These are phyloP conservation scores for Axea sp. DNA, from an alignment of 2,888 invertebrate genomes.

Conservation along the genomic window DNA sequence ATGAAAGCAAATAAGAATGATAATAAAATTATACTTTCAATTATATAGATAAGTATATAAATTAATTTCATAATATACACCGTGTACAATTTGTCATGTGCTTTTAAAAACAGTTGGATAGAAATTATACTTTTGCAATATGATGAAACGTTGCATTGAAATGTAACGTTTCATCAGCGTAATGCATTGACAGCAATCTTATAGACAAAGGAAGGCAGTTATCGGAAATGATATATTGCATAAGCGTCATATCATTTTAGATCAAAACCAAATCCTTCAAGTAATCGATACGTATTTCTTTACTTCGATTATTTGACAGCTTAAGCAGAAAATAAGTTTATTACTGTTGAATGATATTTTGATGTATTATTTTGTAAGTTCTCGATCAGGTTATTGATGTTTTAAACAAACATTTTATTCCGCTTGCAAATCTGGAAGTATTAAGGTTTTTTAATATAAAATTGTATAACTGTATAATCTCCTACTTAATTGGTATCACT, in stretches of 20 bases:
- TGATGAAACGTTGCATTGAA: constrained; percentile 37
- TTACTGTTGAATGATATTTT: constrained; percentile 17
- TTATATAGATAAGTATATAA: constrained; percentile 28
- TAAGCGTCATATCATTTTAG: constrained; percentile 20
- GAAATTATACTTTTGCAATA: constrained; percentile 21
- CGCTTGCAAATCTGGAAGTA: too few relatives aligned
- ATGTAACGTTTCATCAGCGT: constrained; percentile 34
- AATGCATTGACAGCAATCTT: constrained; percentile 40
- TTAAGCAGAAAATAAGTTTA: constrained; percentile 17
- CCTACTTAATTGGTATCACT: too few relatives aligned
- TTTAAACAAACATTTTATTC: not conserved
- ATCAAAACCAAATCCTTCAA: constrained; percentile 37
- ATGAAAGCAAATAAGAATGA: not conserved
- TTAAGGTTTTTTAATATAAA: too few relatives aligned
- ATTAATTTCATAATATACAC: too few relatives aligned
- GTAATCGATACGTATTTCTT: constrained; percentile 27
- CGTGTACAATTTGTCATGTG: constrained; percentile 28
- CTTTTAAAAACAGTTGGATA: constrained; percentile 30
- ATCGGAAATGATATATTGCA: constrained; percentile 40
- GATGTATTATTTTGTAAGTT: constrained; percentile 15
- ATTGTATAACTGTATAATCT: too few relatives aligned
- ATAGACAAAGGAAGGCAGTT: constrained; percentile 28
- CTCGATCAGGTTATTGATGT: constrained; percentile 2
- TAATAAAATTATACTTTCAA: constrained; percentile 35
- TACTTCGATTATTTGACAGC: constrained; percentile 18